A percentile compares a stretch with the other conserved stretches of the same genome.
Conservation (phyloP, 2,888 invertebrate species). For the Gymnosoma rotundatum region DNA sequence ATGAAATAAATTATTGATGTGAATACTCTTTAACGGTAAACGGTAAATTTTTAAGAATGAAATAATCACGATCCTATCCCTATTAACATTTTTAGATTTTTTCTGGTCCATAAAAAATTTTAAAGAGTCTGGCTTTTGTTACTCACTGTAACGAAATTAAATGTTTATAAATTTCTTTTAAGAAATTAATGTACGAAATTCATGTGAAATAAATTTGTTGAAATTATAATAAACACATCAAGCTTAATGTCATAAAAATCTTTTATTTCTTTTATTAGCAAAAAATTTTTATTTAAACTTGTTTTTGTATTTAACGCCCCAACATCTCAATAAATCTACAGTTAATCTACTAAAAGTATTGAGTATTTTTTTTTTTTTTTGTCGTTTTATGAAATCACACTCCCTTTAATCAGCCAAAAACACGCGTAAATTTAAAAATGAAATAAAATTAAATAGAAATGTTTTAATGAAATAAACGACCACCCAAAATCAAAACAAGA, state of each 20-base stretch:
- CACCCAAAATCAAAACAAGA: slow-evolving; percentile 50
- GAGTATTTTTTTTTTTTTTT: slow-evolving; percentile 20
- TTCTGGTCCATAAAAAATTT: too few species aligned
- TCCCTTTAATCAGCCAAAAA: slow-evolving; percentile 13
- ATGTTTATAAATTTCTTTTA: slow-evolving; percentile 28
- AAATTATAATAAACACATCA: slow-evolving; percentile 58
- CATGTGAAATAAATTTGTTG: slow-evolving; percentile 11
- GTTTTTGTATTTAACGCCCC: slow-evolving; percentile 55
- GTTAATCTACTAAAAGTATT: slow-evolving; percentile 13
- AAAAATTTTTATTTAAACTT: slow-evolving; percentile 27
- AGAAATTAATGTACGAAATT: not conserved
- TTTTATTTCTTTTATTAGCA: slow-evolving; percentile 33
- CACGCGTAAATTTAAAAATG: slow-evolving; percentile 33
- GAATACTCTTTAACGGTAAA: too few species aligned
- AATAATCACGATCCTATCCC: too few species aligned
- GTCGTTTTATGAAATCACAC: slow-evolving; percentile 16
- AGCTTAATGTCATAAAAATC: slow-evolving; percentile 41
- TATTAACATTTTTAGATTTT: too few species aligned
- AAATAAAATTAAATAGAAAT: slow-evolving; percentile 60
- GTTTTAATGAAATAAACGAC: slow-evolving; percentile 61
- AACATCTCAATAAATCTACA: slow-evolving; percentile 62
- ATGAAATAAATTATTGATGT: too few species aligned
- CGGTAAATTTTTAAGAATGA: too few species aligned
- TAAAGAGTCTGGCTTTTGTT: not conserved
- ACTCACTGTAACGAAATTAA: not conserved